A percentile compares a stretch with the other conserved stretches of the same genome.
Conservation (phyloP, 2,113 vertebrate genomes). For the Acrocephalus arundinaceus region DNA sequence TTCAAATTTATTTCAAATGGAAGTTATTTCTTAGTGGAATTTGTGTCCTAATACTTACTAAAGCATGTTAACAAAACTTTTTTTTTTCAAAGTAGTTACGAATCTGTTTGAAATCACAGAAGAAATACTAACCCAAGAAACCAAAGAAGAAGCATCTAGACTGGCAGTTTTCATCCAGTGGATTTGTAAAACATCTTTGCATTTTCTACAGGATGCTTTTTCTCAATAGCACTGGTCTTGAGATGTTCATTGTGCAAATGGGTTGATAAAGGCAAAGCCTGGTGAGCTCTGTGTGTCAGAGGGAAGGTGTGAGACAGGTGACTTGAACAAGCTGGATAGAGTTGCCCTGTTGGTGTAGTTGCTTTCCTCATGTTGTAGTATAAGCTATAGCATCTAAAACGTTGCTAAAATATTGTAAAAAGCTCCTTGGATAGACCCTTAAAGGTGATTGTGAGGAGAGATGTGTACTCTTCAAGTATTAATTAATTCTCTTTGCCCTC, state of each 20-base stretch:
- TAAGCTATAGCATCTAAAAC: fast-evolving
- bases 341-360: background rate
- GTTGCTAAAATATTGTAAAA: background rate
- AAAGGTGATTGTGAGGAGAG: background rate
- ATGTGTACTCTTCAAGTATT: background rate
- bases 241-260: background rate
- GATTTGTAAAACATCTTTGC: background rate
- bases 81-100: background rate
- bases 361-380: fast-evolving
- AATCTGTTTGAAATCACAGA: background rate
- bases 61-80: background rate
- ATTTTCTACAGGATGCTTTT: background rate
- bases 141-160: background rate
- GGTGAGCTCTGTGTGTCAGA: background rate
- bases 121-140: background rate
- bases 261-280: background rate
- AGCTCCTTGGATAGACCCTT: background rate
- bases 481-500: background rate
- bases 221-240: fast-evolving
- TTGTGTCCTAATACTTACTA: background rate
- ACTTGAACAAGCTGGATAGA: background rate
- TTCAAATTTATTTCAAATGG: background rate
- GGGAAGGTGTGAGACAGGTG: background rate
- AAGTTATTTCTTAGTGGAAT: background rate
- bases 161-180: background rate